Percentiles rank a stretch among this genome's conserved stretches.
phyloP scores from a whole-genome alignment of 2,113 vertebrate species.

The Carassius gibelio region DNA sequence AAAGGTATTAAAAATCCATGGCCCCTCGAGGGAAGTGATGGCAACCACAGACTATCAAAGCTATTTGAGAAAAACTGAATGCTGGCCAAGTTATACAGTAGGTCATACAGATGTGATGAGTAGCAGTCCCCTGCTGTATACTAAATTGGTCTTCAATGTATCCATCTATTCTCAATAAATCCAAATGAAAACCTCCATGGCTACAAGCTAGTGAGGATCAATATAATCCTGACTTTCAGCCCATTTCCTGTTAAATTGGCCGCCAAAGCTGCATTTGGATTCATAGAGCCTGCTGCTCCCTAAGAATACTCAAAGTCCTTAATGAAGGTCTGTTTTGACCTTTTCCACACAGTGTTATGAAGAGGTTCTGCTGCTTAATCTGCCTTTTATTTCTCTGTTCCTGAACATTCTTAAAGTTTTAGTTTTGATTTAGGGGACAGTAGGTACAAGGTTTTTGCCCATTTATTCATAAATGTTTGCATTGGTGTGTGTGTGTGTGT shows the following conservation, averaged over 20 bases:
- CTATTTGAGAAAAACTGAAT: background rate
- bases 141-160: background rate
- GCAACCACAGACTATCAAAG: background rate
- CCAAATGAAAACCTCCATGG: conserved; percentile 4
- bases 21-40: background rate
- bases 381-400: background rate
- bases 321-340: conserved; percentile 30
- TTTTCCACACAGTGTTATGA: background rate
- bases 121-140: background rate
- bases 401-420: background rate
- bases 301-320: conserved; percentile 15
- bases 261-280: conserved; percentile 19
- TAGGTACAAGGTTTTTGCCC: background rate
- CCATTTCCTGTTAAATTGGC: background rate
- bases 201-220: background rate
- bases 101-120: background rate
- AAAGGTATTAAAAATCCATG: conserved; percentile 41
- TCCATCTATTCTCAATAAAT: background rate
- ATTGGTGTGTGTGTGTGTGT: conserved; percentile 29
- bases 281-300: conserved; percentile 8
- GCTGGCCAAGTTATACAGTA: background rate
- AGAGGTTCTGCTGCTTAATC: background rate
- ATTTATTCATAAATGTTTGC: background rate
- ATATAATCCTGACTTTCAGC: background rate
- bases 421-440: background rate